phyloP scores from a whole-genome alignment of 2,888 invertebrate genomes.

The Blastobasis adustella region DNA sequence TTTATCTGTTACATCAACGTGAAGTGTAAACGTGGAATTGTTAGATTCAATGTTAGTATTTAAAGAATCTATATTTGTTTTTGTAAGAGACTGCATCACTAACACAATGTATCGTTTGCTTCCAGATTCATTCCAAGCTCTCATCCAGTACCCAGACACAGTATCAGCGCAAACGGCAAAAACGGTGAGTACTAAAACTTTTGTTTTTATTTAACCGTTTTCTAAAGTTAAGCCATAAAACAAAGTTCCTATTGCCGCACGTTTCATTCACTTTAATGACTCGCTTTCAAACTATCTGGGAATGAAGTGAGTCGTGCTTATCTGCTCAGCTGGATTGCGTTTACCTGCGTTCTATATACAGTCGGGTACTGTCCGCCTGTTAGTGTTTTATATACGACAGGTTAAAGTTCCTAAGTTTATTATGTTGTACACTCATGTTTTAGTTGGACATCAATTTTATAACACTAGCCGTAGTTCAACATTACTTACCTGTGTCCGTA shows the following conservation, averaged over 20 bases:
- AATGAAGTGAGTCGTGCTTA: constrained; percentile 48
- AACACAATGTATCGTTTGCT: constrained; percentile 35
- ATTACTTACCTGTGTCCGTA: no score
- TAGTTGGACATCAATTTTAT: no score
- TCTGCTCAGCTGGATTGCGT: constrained; percentile 30
- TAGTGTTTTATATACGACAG: no score
- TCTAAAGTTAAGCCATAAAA: constrained; percentile 61
- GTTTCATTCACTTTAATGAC: constrained; percentile 67
- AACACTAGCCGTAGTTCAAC: no score
- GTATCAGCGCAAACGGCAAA: constrained; percentile 98
- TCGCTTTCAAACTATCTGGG: constrained; percentile 54
- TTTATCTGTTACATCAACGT: no score
- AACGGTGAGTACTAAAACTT: constrained; percentile 79
- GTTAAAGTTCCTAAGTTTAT: no score
- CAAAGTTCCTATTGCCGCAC: constrained; percentile 63
- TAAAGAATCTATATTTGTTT: neutral
- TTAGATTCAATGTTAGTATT: no score
- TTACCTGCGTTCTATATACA: constrained; percentile 15
- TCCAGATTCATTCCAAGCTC: constrained; percentile 97
- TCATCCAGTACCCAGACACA: constrained; percentile 98
- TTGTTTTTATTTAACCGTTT: constrained; percentile 64
- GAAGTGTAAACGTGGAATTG: no score
- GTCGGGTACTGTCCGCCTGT: constrained; percentile 39
- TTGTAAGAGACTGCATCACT: neutral
- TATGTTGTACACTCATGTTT: no score